A percentile compares a stretch with the other conserved stretches of the same genome.
Conservation (phyloP, 2,797 vertebrate genomes). For the Mareca penelope region DNA sequence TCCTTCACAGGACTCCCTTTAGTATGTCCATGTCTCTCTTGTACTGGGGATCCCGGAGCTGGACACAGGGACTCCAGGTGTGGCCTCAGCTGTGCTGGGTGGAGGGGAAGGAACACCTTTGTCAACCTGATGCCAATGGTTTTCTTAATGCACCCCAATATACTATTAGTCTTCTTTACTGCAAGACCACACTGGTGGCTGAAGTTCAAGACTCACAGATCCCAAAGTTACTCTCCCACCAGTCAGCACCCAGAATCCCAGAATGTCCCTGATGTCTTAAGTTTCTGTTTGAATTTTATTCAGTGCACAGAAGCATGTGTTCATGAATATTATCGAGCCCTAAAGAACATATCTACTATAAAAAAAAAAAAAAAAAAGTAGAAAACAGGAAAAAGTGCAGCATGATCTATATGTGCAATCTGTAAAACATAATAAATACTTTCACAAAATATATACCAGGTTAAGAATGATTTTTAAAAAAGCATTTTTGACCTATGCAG, state of each 20-base stretch:
- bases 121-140: neutral
- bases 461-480: neutral
- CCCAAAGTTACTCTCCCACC: neutral
- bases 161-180: too few species aligned
- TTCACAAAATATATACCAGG: neutral
- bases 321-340: neutral
- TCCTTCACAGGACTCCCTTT: neutral
- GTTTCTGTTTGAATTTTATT: neutral
- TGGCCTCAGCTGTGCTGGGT: neutral
- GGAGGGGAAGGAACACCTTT: neutral
- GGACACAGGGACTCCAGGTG: neutral
- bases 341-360: neutral
- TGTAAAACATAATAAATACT: neutral
- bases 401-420: neutral
- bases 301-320: neutral
- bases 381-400: neutral
- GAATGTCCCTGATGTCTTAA: neutral
- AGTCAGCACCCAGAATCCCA: neutral
- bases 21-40: neutral
- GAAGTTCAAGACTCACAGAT: neutral
- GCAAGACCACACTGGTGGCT: neutral
- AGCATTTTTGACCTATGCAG: neutral
- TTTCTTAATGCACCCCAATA: too few species aligned
- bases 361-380: neutral
- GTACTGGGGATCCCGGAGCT: neutral